phyloP scores from a whole-genome alignment of 2,888 invertebrate species.

The Trichogramma dendrolimi region DNA sequence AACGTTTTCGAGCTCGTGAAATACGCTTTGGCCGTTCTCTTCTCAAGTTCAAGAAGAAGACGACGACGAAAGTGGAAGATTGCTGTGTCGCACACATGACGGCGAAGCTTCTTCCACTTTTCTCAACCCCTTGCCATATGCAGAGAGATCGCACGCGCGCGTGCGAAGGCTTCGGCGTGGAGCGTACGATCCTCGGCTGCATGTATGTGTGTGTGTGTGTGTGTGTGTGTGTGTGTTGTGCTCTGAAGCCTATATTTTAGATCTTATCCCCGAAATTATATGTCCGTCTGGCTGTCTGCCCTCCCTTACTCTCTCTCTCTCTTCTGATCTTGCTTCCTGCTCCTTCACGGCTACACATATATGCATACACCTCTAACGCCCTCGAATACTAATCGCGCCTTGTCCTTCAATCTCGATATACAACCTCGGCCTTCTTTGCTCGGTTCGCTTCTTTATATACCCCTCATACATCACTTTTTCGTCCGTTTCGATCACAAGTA shows the following conservation, averaged over 20 bases:
- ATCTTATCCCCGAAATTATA: conserved; percentile 51
- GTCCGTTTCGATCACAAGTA: too few relatives aligned
- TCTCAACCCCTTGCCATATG: conserved; percentile 28
- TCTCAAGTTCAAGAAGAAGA: too few relatives aligned
- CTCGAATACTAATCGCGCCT: conserved; percentile 23
- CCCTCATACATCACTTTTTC: too few relatives aligned
- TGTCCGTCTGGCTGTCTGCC: conserved; percentile 48
- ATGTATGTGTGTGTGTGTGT: conserved; percentile 20
- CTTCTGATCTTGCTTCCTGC: neutral
- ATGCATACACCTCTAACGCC: too few relatives aligned
- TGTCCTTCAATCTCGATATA: conserved; percentile 22
- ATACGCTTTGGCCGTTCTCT: too few relatives aligned
- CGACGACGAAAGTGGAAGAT: too few relatives aligned
- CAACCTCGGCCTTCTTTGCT: conserved; percentile 25
- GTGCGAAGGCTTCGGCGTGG: too few relatives aligned
- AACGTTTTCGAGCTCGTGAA: too few relatives aligned
- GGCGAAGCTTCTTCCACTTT: conserved; percentile 24
- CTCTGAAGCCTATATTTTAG: conserved; percentile 42
- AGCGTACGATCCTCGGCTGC: conserved; percentile 45
- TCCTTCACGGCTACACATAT: conserved; percentile 1
- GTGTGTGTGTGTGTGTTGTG: conserved; percentile 13
- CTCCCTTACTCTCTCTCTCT: conserved; percentile 9
- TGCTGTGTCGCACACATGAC: conserved; percentile 42
- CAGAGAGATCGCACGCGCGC: conserved; percentile 15
- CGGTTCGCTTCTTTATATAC: conserved; percentile 13